These are phyloP conservation scores for Epicampocera succincta DNA, from an alignment of 2,888 invertebrate genomes.

Conservation along the genomic window DNA sequence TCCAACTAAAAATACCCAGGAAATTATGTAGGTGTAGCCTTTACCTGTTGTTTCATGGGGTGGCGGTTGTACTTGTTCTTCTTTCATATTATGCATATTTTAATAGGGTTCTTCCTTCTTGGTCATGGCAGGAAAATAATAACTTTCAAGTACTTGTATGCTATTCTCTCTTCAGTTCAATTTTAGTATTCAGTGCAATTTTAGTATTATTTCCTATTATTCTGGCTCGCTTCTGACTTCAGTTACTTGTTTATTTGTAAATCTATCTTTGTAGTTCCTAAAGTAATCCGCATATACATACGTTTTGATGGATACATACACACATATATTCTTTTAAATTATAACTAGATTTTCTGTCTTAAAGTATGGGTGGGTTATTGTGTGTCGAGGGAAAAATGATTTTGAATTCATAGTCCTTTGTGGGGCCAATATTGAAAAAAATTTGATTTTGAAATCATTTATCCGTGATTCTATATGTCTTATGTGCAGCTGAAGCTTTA, in stretches of 20 bases:
- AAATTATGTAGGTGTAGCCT: not conserved
- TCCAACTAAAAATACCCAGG: not conserved
- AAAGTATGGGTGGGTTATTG: too few relatives aligned
- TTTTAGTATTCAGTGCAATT: conserved; percentile 4
- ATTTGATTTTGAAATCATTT: too few relatives aligned
- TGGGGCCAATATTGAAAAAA: conserved; percentile 1
- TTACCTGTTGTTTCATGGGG: not conserved
- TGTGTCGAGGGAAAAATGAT: conserved; percentile 18
- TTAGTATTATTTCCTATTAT: not conserved
- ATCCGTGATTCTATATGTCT: not conserved
- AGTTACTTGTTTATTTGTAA: conserved; percentile 16
- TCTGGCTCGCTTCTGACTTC: conserved; percentile 7
- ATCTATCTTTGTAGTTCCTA: conserved; percentile 2
- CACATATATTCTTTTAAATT: too few relatives aligned
- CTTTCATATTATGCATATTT: conserved; percentile 42
- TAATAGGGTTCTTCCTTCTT: conserved; percentile 27
- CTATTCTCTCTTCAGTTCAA: conserved; percentile 17
- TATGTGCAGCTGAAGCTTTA: conserved; percentile 12
- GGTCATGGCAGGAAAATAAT: conserved; percentile 35
- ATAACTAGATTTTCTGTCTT: not conserved
- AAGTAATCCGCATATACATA: conserved; percentile 1
- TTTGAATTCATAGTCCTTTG: not conserved
- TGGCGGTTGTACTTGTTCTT: conserved; percentile 44
- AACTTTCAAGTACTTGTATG: conserved; percentile 17
- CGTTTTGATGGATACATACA: conserved; percentile 18